phyloP scores from a whole-genome alignment of 2,888 invertebrate genomes.

The Automeris io region DNA sequence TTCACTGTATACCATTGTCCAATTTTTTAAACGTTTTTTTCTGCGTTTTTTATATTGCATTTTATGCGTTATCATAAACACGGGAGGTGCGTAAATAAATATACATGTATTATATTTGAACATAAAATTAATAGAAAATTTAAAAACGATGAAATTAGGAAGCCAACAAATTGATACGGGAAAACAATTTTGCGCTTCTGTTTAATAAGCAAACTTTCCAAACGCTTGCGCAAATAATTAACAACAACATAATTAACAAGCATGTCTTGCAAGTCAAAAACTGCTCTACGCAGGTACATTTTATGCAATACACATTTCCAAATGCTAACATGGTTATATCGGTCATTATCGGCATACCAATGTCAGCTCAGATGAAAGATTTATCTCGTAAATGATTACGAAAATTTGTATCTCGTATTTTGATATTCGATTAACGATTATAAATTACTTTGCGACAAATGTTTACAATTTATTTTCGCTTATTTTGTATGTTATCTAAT shows the following conservation, averaged over 20 bases:
- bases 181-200: slow-evolving; percentile 2
- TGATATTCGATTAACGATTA: too few relatives aligned
- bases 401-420: background rate
- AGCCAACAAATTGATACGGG: background rate
- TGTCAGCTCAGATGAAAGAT: slow-evolving; percentile 19
- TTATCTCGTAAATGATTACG: slow-evolving; percentile 13
- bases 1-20: too few relatives aligned
- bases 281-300: slow-evolving; percentile 10
- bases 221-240: slow-evolving; percentile 13
- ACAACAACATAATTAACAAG: slow-evolving; percentile 10
- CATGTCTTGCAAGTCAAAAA: slow-evolving; percentile 6
- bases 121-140: too few relatives aligned
- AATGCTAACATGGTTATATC: slow-evolving; percentile 16
- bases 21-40: too few relatives aligned
- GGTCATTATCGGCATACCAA: slow-evolving; percentile 26
- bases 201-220: slow-evolving; percentile 13
- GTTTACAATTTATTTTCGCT: too few relatives aligned
- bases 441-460: too few relatives aligned
- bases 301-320: slow-evolving; percentile 11
- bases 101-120: too few relatives aligned
- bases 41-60: too few relatives aligned
- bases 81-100: too few relatives aligned
- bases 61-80: too few relatives aligned
- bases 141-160: slow-evolving; percentile 10
- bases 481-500: too few relatives aligned